Evolutionary conservation across 2,888 invertebrate genomes (phyloP).

Genomic region (Tetheella fluctuosa): DNA sequence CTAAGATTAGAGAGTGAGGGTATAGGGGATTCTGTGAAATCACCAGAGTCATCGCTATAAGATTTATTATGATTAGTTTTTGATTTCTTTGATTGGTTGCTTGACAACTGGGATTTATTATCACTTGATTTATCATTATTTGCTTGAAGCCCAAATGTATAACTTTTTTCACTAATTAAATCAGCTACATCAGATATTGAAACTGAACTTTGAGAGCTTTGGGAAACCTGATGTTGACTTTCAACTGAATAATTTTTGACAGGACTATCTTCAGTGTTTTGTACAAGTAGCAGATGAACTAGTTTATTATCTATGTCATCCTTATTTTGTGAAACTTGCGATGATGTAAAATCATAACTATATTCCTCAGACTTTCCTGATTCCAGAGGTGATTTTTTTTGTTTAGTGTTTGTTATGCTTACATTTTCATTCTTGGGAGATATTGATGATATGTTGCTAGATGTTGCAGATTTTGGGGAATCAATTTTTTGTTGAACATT

Average conservation of each 20-base stretch:
- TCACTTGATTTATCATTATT: slow-evolving; percentile 44
- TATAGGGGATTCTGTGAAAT: slow-evolving; percentile 73
- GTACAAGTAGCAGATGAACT: slow-evolving; percentile 18
- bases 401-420: slow-evolving; percentile 22
- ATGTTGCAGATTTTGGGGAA: slow-evolving; percentile 45
- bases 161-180: slow-evolving; percentile 71
- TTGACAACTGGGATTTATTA: slow-evolving; percentile 35
- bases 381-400: slow-evolving; percentile 43
- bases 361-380: slow-evolving; percentile 65
- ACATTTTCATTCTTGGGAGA: slow-evolving; percentile 39
- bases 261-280: slow-evolving; percentile 40
- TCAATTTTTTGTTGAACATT: slow-evolving; percentile 39
- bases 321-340: slow-evolving; percentile 51
- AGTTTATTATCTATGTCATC: slow-evolving; percentile 33
- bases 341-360: slow-evolving; percentile 70
- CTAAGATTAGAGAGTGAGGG: slow-evolving; percentile 77
- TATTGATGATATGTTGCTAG: slow-evolving; percentile 51
- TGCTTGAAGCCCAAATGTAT: slow-evolving; percentile 41
- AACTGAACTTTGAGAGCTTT: slow-evolving; percentile 68
- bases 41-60: slow-evolving; percentile 70
- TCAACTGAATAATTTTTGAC: slow-evolving; percentile 45
- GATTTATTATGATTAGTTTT: slow-evolving; percentile 45
- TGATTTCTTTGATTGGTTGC: slow-evolving; percentile 40
- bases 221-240: slow-evolving; percentile 60
- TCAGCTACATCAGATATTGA: slow-evolving; percentile 78